These are phyloP conservation scores for Sinonovacula constricta DNA, from an alignment of 1,140 invertebrate genomes.

Conservation along the genomic window DNA sequence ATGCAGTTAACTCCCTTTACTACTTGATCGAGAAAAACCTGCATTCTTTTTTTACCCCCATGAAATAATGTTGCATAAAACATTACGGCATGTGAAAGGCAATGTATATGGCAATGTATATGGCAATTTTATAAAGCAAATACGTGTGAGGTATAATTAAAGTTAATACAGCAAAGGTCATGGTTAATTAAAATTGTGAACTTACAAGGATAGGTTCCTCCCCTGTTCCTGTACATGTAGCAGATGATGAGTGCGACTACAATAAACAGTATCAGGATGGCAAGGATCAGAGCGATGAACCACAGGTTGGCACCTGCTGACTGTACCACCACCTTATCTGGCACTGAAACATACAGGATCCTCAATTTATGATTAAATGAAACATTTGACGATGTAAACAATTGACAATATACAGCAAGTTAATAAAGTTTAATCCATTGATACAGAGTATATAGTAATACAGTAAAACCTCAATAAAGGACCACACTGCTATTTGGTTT, in stretches of 20 bases:
- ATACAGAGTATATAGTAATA: not conserved
- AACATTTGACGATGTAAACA: not conserved
- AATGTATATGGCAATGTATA: no score
- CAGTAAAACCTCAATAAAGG: not conserved
- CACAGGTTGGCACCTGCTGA: conserved; percentile 30
- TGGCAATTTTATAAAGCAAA: no score
- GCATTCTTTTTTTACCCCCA: no score
- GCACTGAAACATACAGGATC: conserved; percentile 9
- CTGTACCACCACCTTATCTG: not conserved
- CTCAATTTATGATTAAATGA: not conserved
- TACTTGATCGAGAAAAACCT: no score
- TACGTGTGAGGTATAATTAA: no score
- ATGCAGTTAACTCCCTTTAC: no score
- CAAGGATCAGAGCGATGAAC: conserved; percentile 49
- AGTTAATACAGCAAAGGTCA: no score
- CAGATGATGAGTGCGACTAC: conserved; percentile 49
- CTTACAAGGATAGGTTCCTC: conserved; percentile 51
- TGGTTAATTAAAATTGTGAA: no score
- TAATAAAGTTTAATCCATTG: not conserved
- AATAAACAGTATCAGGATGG: conserved; percentile 46
- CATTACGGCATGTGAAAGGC: no score
- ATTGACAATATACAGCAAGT: not conserved
- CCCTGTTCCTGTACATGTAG: conserved; percentile 52
- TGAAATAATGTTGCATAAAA: no score
- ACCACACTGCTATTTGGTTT: not conserved